phyloP scores from a whole-genome alignment of 2,113 vertebrate species.

The Cyanoderma ruficeps region DNA sequence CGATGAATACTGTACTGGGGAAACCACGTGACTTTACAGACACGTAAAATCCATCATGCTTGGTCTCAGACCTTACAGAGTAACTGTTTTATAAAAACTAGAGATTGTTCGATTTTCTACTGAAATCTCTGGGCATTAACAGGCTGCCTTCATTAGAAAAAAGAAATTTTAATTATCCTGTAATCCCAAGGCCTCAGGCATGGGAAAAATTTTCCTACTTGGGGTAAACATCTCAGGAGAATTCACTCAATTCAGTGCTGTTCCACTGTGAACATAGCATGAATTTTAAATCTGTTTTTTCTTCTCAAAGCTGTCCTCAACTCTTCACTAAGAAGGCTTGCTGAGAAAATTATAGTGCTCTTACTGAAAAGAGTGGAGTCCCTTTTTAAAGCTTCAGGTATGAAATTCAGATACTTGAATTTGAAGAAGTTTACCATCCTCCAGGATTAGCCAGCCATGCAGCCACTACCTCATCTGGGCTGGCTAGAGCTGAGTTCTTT shows the following conservation, averaged over 20 bases:
- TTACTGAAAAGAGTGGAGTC: neutral
- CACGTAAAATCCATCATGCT: neutral
- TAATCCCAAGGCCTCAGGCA: neutral
- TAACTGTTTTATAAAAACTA: neutral
- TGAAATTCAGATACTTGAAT: neutral
- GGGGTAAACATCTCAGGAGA: neutral
- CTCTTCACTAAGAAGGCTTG: neutral
- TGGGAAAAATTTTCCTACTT: neutral
- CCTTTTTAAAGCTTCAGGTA: neutral
- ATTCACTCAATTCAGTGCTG: neutral
- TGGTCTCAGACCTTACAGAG: neutral
- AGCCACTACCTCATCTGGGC: neutral
- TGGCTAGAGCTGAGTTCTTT: neutral
- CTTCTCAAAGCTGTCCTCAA: neutral
- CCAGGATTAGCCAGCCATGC: neutral
- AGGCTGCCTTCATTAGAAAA: neutral
- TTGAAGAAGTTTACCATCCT: neutral
- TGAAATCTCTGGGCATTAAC: neutral
- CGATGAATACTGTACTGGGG: neutral
- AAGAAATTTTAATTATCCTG: neutral
- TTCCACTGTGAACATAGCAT: neutral
- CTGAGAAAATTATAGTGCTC: neutral
- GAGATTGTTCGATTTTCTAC: neutral
- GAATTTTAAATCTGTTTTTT: neutral
- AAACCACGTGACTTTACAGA: neutral